Conservation (phyloP, 2,797 vertebrate genomes). For the Nannoperca australis region DNA sequence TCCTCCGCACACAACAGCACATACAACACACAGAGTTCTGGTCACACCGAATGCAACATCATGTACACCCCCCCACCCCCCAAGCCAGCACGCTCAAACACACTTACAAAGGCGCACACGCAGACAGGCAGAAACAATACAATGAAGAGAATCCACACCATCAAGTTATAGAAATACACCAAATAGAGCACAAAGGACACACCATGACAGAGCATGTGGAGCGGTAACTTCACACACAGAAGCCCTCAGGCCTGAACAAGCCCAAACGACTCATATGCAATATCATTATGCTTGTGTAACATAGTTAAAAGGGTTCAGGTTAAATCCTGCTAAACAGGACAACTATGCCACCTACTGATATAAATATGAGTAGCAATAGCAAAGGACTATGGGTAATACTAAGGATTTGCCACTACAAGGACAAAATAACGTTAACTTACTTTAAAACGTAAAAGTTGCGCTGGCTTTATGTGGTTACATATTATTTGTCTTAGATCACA, state of each 20-base stretch:
- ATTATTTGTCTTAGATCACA: no score
- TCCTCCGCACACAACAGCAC: conserved; percentile 50
- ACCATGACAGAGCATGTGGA: conserved; percentile 20
- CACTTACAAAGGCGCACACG: conserved; percentile 54
- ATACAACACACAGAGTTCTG: conserved; percentile 60
- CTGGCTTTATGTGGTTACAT: no score
- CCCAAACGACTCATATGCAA: background rate
- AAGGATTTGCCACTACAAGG: no score
- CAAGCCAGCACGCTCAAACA: conserved; percentile 42
- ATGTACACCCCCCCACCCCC: conserved; percentile 2
- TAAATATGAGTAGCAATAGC: no score
- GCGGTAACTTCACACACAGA: conserved; percentile 19
- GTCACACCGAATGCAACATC: conserved; percentile 54
- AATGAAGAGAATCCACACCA: conserved; percentile 45
- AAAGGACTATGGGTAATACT: no score
- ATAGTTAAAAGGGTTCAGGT: no score
- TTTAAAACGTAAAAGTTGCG: no score
- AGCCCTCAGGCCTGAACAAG: background rate
- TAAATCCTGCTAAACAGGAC: no score
- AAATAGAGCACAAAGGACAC: conserved; percentile 38
- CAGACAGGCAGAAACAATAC: conserved; percentile 42
- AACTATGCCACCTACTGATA: no score
- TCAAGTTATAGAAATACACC: conserved; percentile 46
- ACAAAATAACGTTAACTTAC: no score
- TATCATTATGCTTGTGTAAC: background rate